Conservation (phyloP, 2,797 vertebrate genomes). For the Tadarida brasiliensis region DNA sequence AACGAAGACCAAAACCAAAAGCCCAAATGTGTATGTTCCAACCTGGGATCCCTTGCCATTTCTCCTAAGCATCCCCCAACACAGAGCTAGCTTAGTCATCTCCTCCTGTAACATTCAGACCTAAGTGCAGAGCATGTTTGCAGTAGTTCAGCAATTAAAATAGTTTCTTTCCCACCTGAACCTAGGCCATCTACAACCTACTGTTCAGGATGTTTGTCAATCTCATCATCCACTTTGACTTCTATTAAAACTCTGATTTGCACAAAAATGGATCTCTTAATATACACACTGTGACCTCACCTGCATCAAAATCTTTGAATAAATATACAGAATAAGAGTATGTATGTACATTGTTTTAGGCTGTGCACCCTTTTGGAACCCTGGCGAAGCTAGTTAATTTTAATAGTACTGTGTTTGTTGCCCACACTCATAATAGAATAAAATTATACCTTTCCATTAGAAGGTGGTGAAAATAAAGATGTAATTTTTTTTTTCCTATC, state of each 20-base stretch:
- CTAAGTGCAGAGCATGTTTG: conserved; percentile 75
- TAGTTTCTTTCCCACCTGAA: conserved; percentile 66
- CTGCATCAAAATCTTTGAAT: background rate
- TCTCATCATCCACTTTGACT: conserved; percentile 58
- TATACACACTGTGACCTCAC: background rate
- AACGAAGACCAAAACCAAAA: background rate
- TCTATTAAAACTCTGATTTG: conserved; percentile 38
- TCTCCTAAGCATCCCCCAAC: conserved; percentile 76
- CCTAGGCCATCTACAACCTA: conserved; percentile 69
- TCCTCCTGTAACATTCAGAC: conserved; percentile 76
- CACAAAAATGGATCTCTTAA: background rate
- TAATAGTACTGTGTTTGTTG: background rate
- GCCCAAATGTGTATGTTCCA: conserved; percentile 55
- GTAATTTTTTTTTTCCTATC: background rate
- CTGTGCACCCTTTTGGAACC: background rate
- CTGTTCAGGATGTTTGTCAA: conserved; percentile 78
- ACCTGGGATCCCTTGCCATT: conserved; percentile 30
- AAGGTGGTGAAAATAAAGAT: conserved; percentile 49
- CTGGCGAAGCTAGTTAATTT: background rate
- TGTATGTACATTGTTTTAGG: background rate
- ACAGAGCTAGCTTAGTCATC: conserved; percentile 75
- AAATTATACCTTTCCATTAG: conserved; percentile 46
- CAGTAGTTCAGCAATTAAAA: conserved; percentile 71
- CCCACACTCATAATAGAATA: background rate
- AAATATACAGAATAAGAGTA: background rate